Evolutionary conservation across 23 tunicate species (phyloP).

Genomic region (Ciona savignyi): DNA sequence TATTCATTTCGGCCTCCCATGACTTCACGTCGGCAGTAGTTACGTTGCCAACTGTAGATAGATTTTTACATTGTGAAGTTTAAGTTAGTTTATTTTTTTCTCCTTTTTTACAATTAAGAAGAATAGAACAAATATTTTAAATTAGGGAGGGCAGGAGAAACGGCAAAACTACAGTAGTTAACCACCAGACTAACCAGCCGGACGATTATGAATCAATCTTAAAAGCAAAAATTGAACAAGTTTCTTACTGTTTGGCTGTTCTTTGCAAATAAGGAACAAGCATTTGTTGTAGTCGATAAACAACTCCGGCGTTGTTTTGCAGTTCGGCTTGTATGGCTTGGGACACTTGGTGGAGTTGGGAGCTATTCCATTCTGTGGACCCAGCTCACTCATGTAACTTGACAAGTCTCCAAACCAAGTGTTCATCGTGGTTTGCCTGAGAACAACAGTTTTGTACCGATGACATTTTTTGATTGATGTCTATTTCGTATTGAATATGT

Average conservation of each 20-base stretch:
- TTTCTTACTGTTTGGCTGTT: slow-evolving; percentile 23
- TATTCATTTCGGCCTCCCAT: slow-evolving; percentile 27
- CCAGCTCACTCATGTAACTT: slow-evolving; percentile 4
- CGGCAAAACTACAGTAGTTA: too few relatives aligned
- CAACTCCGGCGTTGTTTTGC: slow-evolving; percentile 6
- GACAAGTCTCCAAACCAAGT: slow-evolving; percentile 26
- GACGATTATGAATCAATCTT: too few relatives aligned
- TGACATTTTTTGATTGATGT: too few relatives aligned
- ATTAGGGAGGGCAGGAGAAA: too few relatives aligned
- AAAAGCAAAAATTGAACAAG: too few relatives aligned
- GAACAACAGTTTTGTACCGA: too few relatives aligned
- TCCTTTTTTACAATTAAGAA: too few relatives aligned
- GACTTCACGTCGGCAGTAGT: slow-evolving; percentile 20
- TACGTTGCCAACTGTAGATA: slow-evolving; percentile 16
- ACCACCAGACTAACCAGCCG: too few relatives aligned
- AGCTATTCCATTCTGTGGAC: slow-evolving; percentile 6
- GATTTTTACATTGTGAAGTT: too few relatives aligned
- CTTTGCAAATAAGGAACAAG: slow-evolving; percentile 37
- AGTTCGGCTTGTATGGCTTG: slow-evolving; percentile 21
- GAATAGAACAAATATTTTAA: too few relatives aligned
- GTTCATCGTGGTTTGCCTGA: slow-evolving; percentile 33
- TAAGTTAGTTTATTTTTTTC: too few relatives aligned
- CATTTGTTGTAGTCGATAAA: slow-evolving; percentile 57
- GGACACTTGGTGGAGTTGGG: slow-evolving; percentile 42
- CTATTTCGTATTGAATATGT: too few relatives aligned